Conservation (phyloP, 2,888 invertebrate species). For the Ypsolopha sequella region DNA sequence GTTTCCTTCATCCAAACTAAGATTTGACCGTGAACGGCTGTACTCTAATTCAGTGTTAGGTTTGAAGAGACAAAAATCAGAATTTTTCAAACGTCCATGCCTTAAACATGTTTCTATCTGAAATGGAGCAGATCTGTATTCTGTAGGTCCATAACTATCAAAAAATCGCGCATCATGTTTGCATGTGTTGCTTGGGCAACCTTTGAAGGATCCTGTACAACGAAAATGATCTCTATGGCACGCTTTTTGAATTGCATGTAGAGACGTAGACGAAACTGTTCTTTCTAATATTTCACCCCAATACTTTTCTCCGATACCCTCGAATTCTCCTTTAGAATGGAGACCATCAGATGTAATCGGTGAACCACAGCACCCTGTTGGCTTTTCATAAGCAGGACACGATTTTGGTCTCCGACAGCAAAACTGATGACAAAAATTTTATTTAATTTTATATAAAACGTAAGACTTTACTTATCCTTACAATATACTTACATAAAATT, state of each 20-base stretch:
- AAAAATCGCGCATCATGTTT: slow-evolving; percentile 59
- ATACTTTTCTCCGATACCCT: slow-evolving; percentile 78
- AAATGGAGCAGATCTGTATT: slow-evolving; percentile 51
- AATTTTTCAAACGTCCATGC: slow-evolving; percentile 58
- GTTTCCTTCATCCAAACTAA: slow-evolving; percentile 61
- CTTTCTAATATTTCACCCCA: slow-evolving; percentile 85
- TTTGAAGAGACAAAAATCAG: slow-evolving; percentile 58
- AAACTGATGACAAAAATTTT: slow-evolving; percentile 28
- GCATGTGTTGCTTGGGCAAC: slow-evolving; percentile 46
- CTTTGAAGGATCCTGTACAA: slow-evolving; percentile 61
- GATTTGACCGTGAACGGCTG: slow-evolving; percentile 58
- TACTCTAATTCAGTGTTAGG: slow-evolving; percentile 53
- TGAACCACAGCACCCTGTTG: slow-evolving; percentile 60
- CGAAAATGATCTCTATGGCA: slow-evolving; percentile 52
- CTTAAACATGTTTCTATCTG: slow-evolving; percentile 62
- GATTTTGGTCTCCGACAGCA: slow-evolving; percentile 56
- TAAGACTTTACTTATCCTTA: slow-evolving; percentile 1
- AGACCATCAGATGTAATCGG: slow-evolving; percentile 59
- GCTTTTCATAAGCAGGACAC: slow-evolving; percentile 51
- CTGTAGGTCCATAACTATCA: slow-evolving; percentile 51
- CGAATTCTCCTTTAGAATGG: slow-evolving; percentile 71
- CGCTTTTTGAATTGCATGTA: slow-evolving; percentile 76
- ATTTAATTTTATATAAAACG: background rate
- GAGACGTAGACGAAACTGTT: slow-evolving; percentile 80
- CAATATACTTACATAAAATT: slow-evolving; percentile 75